Percentiles rank a stretch among this genome's conserved stretches.
These are phyloP conservation scores for Oncopodura yosiiana DNA, from an alignment of 1,140 invertebrate genomes.

Conservation along the genomic window DNA sequence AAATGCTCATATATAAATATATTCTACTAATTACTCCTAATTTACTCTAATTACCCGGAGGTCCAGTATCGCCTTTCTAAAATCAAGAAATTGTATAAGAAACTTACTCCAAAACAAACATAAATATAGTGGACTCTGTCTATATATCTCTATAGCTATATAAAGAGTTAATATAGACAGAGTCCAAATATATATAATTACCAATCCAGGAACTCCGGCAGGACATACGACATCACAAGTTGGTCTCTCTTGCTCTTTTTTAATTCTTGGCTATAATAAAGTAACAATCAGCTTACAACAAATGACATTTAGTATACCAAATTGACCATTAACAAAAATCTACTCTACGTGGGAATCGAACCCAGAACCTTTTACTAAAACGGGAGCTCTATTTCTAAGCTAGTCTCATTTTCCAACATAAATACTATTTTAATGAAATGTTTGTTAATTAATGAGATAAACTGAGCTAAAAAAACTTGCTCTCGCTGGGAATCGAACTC, in stretches of 20 bases:
- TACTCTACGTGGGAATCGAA: too few species aligned
- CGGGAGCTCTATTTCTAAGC: too few species aligned
- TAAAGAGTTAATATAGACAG: background rate
- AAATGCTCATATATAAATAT: background rate
- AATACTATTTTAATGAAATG: too few species aligned
- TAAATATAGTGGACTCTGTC: background rate
- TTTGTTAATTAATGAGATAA: background rate
- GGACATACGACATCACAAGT: slow-evolving; percentile 48
- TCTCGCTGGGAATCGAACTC: too few species aligned
- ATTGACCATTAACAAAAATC: background rate
- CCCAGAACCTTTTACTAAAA: too few species aligned
- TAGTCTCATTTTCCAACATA: too few species aligned
- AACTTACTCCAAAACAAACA: background rate
- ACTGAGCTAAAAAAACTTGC: too few species aligned
- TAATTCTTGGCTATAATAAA: slow-evolving; percentile 18
- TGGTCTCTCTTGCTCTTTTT: slow-evolving; percentile 26
- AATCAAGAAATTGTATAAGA: too few species aligned
- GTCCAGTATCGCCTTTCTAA: too few species aligned
- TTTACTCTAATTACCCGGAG: background rate
- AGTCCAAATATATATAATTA: slow-evolving; percentile 44
- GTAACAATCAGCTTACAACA: background rate
- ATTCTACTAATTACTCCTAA: background rate
- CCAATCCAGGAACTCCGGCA: slow-evolving; percentile 49
- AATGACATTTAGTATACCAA: too few species aligned
- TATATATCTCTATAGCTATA: background rate